Base-by-base conservation (phyloP, 2,888 invertebrate species). In the Tachina grossa region DNA sequence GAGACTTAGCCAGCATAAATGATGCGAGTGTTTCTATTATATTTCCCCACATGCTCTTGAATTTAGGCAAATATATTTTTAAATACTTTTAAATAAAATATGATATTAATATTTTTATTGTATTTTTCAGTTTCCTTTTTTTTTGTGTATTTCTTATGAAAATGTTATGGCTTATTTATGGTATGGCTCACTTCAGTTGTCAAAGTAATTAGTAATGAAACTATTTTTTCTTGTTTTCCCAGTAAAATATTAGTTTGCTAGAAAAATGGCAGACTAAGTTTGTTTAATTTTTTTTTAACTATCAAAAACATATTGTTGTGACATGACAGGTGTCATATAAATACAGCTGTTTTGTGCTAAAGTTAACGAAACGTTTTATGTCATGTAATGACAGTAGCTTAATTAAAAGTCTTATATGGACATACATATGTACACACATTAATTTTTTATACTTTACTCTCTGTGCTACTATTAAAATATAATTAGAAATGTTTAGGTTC, bases 251-350 rank as follows among this genome's bases (percentile, higher is more conserved):
- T 59, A n/a, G 19, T 11, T 9, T 14, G n/a, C 13, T 16, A 3
- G 10, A 16, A 14, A 45, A 39, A 49, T 16, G 11, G 8, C 0
- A 57, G 19, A 31, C 10, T n/a, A 41, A 11, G 16, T 65, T 45
- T n/a, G n/a, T 53, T 71, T n/a, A n/a, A 1, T 31, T 5, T 31
- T 6, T 31, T 43, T 43, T 14, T 8, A 55, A 66, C 55, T 76
- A 57, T 31, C 66, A 76, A 66, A 47, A 45, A 22, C 19, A 59
- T 47, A 13, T 69, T 5, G 9, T 9, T 69, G 49, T 59, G 68
- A 75, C 49, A 75, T 81, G 81, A 68, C 81, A 81, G 81, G 74
- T 81, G 81, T 81, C 81, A 74, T 65, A 80, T 57, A 22, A 49
- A 80, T 61, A 59, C 77, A 68, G 59, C 77, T 78, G 68, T 39